Conservation (phyloP, 2,113 vertebrate genomes). For the Charadrius vociferus region DNA sequence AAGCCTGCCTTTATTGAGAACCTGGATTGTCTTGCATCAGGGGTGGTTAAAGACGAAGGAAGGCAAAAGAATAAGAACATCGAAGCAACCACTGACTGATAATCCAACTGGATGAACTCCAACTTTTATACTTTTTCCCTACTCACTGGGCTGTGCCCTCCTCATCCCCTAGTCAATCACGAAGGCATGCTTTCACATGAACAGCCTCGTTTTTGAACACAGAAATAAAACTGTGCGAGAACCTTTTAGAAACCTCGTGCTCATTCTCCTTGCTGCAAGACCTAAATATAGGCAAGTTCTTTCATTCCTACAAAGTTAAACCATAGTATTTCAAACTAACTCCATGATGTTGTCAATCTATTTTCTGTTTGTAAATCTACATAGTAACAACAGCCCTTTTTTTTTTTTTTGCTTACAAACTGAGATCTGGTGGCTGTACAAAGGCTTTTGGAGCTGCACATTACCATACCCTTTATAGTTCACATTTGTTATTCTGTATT, state of each 20-base stretch:
- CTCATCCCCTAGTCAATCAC: neutral
- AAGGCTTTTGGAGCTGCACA: neutral
- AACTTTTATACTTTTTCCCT: neutral
- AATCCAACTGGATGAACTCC: neutral
- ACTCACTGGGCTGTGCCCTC: neutral
- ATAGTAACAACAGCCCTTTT: neutral
- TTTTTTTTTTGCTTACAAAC: neutral
- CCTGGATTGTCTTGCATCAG: neutral
- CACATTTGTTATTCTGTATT: conserved; percentile 1
- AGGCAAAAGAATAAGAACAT: neutral
- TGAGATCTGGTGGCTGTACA: neutral
- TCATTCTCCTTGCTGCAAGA: neutral
- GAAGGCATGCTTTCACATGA: neutral
- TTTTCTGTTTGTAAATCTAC: neutral
- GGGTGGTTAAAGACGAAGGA: neutral
- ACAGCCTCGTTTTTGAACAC: neutral
- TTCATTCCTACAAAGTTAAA: neutral
- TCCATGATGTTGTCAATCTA: neutral
- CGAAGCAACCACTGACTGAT: neutral
- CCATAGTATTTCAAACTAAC: neutral
- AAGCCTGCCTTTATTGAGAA: neutral
- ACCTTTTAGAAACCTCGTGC: neutral
- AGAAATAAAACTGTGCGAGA: neutral
- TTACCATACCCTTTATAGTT: neutral
- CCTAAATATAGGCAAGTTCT: neutral